phyloP scores from a whole-genome alignment of 2,888 invertebrate species.

The Noctua janthe region DNA sequence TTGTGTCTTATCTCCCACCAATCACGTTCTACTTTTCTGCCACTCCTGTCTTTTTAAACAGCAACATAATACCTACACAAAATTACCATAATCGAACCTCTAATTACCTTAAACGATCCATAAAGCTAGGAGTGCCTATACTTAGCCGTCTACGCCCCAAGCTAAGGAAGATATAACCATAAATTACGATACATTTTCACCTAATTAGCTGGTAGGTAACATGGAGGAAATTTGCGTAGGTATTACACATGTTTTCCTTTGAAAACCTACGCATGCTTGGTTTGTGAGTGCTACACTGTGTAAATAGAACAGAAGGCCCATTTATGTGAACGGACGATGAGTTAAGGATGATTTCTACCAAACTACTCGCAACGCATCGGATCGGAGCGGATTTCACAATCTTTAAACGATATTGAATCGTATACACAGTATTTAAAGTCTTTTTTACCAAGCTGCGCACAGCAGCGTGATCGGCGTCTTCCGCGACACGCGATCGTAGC shows the following conservation, averaged over 20 bases:
- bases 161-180: slow-evolving; percentile 28
- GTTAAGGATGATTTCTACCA: too few species aligned
- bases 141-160: slow-evolving; percentile 41
- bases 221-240: slow-evolving; percentile 39
- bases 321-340: background rate
- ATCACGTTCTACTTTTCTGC: background rate
- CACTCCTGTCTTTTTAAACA: slow-evolving; percentile 8
- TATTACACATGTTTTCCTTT: slow-evolving; percentile 34
- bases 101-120: slow-evolving; percentile 51
- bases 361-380: too few species aligned
- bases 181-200: slow-evolving; percentile 41
- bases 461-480: too few species aligned
- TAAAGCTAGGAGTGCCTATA: slow-evolving; percentile 46
- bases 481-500: too few species aligned
- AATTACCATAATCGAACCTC: slow-evolving; percentile 53
- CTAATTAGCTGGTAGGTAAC: slow-evolving; percentile 24
- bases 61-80: slow-evolving; percentile 35
- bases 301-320: slow-evolving; percentile 11
- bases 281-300: slow-evolving; percentile 14
- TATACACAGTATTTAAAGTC: too few species aligned
- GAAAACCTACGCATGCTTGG: slow-evolving; percentile 34
- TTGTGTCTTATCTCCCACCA: background rate
- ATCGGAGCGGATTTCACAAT: too few species aligned
- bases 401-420: too few species aligned
- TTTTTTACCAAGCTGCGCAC: too few species aligned